phyloP scores from a whole-genome alignment of 2,888 invertebrate species.

The Eupithecia dodoneata region DNA sequence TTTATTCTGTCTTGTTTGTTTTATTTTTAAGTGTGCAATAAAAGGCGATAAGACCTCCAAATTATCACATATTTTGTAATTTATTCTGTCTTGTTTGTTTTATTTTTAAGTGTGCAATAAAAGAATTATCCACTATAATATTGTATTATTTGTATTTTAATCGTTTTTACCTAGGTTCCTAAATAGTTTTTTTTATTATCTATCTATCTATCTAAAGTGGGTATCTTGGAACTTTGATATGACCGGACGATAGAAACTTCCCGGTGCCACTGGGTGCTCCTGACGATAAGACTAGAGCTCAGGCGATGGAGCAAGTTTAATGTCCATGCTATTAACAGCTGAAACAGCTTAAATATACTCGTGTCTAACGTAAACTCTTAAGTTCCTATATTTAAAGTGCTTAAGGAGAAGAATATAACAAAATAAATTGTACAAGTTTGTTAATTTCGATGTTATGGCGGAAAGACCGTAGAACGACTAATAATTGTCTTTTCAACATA shows the following conservation, averaged over 20 bases:
- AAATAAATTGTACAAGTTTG: background rate
- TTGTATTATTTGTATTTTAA: too few relatives aligned
- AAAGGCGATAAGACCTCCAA: too few relatives aligned
- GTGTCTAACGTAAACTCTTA: background rate
- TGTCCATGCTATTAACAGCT: background rate
- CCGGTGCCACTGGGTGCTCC: background rate
- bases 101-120: too few relatives aligned
- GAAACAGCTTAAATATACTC: background rate
- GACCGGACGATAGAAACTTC: background rate
- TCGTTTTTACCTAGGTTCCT: too few relatives aligned
- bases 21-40: too few relatives aligned
- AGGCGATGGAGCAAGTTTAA: background rate
- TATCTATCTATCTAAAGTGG: background rate
- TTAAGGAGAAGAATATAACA: background rate
- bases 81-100: too few relatives aligned
- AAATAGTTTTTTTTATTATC: too few relatives aligned
- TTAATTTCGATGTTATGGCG: background rate
- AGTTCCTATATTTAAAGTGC: background rate
- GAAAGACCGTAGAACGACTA: too few relatives aligned
- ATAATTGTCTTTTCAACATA: too few relatives aligned
- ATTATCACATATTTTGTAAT: too few relatives aligned
- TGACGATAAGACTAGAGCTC: background rate
- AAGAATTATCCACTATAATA: too few relatives aligned
- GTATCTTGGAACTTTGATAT: background rate
- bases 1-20: too few relatives aligned